Evolutionary conservation across 2,888 invertebrate species (phyloP).

Genomic region (Lasioglossum pauxillum): DNA sequence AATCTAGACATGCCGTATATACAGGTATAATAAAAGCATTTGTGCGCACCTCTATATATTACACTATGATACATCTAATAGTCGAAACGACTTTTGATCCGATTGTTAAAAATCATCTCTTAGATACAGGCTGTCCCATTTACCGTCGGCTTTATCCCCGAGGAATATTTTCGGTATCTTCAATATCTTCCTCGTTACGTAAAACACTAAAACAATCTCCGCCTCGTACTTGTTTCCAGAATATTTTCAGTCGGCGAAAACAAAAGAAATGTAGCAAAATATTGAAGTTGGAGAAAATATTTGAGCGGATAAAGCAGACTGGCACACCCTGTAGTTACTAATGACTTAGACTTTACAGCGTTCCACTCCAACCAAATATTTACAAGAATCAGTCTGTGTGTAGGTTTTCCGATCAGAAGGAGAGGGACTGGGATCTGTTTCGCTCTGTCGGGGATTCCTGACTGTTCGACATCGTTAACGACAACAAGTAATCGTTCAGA

Average conservation of each 20-base stretch:
- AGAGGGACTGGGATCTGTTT: slow-evolving; percentile 49
- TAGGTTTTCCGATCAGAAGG: slow-evolving; percentile 53
- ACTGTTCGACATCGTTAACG: slow-evolving; percentile 66
- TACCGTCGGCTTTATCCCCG: background rate
- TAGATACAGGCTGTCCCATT: slow-evolving; percentile 49
- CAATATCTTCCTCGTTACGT: background rate
- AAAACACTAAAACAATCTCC: background rate
- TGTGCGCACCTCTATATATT: slow-evolving; percentile 58
- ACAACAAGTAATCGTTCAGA: slow-evolving; percentile 78
- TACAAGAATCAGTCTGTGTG: slow-evolving; percentile 72
- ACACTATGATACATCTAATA: slow-evolving; percentile 56
- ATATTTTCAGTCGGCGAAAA: background rate
- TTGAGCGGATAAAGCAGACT: background rate
- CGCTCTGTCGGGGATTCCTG: slow-evolving; percentile 41
- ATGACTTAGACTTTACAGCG: slow-evolving; percentile 54
- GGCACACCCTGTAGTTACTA: slow-evolving; percentile 35
- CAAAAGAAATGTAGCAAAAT: too few species aligned
- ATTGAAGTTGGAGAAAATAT: background rate
- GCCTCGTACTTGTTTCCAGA: background rate
- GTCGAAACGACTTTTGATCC: slow-evolving; percentile 20
- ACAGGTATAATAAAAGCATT: slow-evolving; percentile 75
- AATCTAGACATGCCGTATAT: slow-evolving; percentile 77
- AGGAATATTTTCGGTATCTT: background rate
- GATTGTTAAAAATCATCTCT: slow-evolving; percentile 32
- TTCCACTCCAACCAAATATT: slow-evolving; percentile 58